Evolutionary conservation across 2,888 invertebrate genomes (phyloP).

Genomic region (Coelinius sp.): DNA sequence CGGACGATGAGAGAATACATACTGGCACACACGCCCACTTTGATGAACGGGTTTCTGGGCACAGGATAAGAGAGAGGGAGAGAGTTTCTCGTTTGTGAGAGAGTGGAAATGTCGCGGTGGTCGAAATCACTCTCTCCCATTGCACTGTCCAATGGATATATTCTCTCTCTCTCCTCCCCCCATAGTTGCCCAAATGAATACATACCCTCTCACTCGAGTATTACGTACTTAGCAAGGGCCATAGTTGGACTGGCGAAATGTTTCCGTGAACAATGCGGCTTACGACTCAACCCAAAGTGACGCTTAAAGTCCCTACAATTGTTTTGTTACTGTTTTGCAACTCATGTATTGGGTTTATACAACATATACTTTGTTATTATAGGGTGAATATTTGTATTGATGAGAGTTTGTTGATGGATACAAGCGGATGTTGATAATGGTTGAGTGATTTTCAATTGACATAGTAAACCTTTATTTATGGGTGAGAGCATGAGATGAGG

Average conservation of each 20-base stretch:
- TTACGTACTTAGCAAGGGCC: slow-evolving; percentile 24
- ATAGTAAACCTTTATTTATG: neutral
- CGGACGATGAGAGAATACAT: slow-evolving; percentile 18
- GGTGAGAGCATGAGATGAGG: neutral
- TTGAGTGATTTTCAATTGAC: neutral
- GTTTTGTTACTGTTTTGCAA: neutral
- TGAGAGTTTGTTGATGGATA: neutral
- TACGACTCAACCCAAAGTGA: slow-evolving; percentile 19
- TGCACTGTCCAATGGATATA: slow-evolving; percentile 28
- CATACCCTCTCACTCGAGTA: slow-evolving; percentile 11
- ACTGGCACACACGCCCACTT: slow-evolving; percentile 37
- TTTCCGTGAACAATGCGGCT: slow-evolving; percentile 38
- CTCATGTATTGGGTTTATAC: slow-evolving; percentile 11
- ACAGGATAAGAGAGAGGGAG: neutral
- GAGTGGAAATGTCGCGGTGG: slow-evolving; percentile 29
- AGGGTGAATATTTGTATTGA: neutral
- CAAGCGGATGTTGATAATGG: neutral
- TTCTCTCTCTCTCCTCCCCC: slow-evolving; percentile 10
- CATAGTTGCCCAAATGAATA: slow-evolving; percentile 23
- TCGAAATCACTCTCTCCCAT: slow-evolving; percentile 31
- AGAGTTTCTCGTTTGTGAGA: neutral
- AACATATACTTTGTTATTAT: slow-evolving; percentile 10
- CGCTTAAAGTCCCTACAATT: slow-evolving; percentile 24
- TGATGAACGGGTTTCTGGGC: slow-evolving; percentile 30
- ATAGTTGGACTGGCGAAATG: slow-evolving; percentile 32